Evolutionary conservation across 2,888 invertebrate species (phyloP), one percentile per base, ranked within the genome.

Genomic region (Amiota mariae): DNA sequence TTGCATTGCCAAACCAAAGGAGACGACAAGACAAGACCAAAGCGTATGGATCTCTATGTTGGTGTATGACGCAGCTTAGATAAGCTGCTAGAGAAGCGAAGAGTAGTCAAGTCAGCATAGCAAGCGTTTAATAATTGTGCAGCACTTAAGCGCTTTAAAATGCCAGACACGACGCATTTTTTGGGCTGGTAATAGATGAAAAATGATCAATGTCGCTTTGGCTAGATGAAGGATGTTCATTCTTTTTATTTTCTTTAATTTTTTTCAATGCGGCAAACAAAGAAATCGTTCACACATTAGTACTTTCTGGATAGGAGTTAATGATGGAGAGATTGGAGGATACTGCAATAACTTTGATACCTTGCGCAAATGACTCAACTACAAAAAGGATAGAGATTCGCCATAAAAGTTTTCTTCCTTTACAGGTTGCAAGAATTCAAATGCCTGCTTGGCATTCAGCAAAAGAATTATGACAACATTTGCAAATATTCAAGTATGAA

Each of bases 191-290:
- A 71, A 64, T 56, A 72, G 72, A 73, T 76, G 78, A 70, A 73
- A 74, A 78, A 76, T 78, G 78, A 78, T 78, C 67, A 72, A 78
- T 75, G 78, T 67, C 70, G 72, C 61, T 51, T 51, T 59, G 59
- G 59, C 59, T 51, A n/a, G 12, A 51, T 51, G 20, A 59, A 59
- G 15, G 18, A 59, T 54, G 54, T 10, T 12, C 54, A 54, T 12
- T 54, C 12, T 36, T 36, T 54, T n/a, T 12, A 54, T 12, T 54
- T n/a, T n/a, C 54, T 54, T n/a, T 12, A 1, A 54, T n/a, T 54
- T 54, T 54, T 54, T 54, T 54, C 54, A 54, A 36, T 36, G 36
- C 36, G 36, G 36, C 36, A 36, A 36, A 36, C 36, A 36, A 36
- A 36, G 36, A 36, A 36, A 15, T 15, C 18, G 48, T 66, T 66